Base-by-base conservation (phyloP, 2,797 vertebrate genomes). In the Hoplostethus mediterraneus region DNA sequence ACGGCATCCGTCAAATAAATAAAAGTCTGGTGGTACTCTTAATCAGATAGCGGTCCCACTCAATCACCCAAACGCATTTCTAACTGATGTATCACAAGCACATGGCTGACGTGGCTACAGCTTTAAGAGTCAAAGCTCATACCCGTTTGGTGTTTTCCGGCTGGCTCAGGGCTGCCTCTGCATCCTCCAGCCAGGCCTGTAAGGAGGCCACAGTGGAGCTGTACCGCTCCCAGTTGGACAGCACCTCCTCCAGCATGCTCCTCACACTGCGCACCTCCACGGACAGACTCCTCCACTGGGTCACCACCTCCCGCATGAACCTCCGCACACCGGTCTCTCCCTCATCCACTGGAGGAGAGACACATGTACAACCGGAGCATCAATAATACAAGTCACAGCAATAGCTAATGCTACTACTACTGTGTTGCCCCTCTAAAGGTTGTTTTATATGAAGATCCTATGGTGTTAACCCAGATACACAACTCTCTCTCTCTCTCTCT, bases 241-340 rank as follows among this genome's bases (percentile, higher is more conserved):
- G 90, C 45, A 98, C 97, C 87, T 98, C 97, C 82, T 98, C 96
- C 81, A 98, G 90, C 97, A 98, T 98, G 90, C 97, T 98, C 78
- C 95, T 93, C 65, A 98, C 96, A 2, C 97, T 98, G 77, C 97
- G 95, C 44, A 98, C 95, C 53, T 98, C 97, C 86, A 98, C 96
- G 0, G 96, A 97, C 45, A 98, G 93, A 71, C 97, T 97, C 81
- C 95, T 93, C 97, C 97, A 98, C 87, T 98, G 97, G 30, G 93
- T 93, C n/a, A 96, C 95, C 60, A 97, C 96, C 63, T 98, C 97
- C 38, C 80, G 95, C 94, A 98, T 94, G 86, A 98, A 98, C 67
- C 95, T 94, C 75, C 93, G 95, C 57, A 97, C 96, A 14, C 90
- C 95, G 45, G 61, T 70, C 86, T 98, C 97, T 0, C 95, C 95